A percentile compares a stretch with the other conserved stretches of the same genome.
phyloP scores from a whole-genome alignment of 2,888 invertebrate species.

The Lapara coniferarum region DNA sequence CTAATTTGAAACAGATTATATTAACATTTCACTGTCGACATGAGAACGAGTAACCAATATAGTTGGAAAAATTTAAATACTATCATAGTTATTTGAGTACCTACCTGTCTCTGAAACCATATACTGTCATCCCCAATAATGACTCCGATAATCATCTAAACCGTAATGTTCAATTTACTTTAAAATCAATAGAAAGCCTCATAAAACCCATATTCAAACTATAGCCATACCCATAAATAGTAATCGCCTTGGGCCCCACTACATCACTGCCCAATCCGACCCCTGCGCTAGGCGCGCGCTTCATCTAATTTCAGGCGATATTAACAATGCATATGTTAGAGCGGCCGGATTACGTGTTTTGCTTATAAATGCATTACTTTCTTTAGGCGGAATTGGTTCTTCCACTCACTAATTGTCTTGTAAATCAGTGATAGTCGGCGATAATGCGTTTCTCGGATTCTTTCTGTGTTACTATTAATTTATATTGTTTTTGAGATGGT shows the following conservation, averaged over 20 bases:
- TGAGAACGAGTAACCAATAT: no score
- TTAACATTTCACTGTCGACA: no score
- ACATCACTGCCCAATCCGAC: neutral
- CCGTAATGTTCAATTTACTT: neutral
- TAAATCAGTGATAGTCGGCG: constrained; percentile 14
- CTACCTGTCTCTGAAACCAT: no score
- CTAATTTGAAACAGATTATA: no score
- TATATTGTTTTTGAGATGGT: neutral
- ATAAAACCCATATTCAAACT: neutral
- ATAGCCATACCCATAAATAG: neutral
- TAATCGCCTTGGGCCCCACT: neutral
- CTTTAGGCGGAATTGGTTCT: constrained; percentile 32
- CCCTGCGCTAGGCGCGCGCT: constrained; percentile 18
- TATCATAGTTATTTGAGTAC: no score
- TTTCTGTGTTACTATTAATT: neutral
- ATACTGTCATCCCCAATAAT: no score
- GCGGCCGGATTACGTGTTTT: constrained; percentile 35
- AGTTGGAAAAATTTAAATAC: no score
- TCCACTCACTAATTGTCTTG: constrained; percentile 20
- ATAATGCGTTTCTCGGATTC: no score
- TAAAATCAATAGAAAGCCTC: neutral
- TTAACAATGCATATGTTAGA: constrained; percentile 40
- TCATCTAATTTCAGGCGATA: constrained; percentile 36
- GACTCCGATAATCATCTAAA: neutral
- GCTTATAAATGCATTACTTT: constrained; percentile 33